Conservation (phyloP, 2,113 vertebrate species). For the Atrichornis clamosus region DNA sequence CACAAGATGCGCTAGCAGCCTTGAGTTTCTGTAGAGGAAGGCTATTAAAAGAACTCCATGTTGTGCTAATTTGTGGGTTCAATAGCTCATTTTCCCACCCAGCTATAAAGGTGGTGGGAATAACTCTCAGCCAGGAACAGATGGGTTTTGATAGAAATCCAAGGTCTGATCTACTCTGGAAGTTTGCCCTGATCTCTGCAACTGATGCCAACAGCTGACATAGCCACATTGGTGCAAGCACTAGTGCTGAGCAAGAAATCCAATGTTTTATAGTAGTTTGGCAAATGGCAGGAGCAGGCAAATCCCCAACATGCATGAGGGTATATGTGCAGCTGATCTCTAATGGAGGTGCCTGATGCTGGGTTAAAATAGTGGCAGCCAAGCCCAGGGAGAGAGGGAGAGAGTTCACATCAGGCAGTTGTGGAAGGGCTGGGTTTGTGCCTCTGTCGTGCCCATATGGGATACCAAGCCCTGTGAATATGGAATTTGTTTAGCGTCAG, state of each 20-base stretch:
- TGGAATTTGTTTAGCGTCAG: background rate
- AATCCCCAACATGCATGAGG: background rate
- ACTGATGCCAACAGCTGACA: background rate
- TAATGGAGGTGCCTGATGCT: background rate
- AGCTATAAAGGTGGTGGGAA: background rate
- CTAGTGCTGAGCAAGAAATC: background rate
- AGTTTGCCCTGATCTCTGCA: background rate
- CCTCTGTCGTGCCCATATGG: background rate
- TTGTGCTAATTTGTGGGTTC: conserved; percentile 6
- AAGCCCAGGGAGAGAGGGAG: background rate
- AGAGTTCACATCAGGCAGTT: rapidly evolving
- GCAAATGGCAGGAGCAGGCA: background rate
- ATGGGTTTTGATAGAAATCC: conserved; percentile 9
- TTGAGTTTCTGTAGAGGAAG: background rate
- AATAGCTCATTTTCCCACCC: background rate
- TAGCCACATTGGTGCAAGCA: background rate
- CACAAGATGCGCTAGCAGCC: background rate
- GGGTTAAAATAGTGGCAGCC: background rate
- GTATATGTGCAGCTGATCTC: background rate
- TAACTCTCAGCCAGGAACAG: background rate
- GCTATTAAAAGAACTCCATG: background rate
- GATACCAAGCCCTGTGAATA: background rate
- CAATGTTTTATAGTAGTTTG: background rate
- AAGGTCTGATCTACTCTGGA: conserved; percentile 9
- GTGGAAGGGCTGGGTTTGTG: background rate